A percentile compares a stretch with the other conserved stretches of the same genome.
These are phyloP conservation scores for Microtus ochrogaster DNA, from an alignment of 2,113 vertebrate genomes.

Conservation along the genomic window DNA sequence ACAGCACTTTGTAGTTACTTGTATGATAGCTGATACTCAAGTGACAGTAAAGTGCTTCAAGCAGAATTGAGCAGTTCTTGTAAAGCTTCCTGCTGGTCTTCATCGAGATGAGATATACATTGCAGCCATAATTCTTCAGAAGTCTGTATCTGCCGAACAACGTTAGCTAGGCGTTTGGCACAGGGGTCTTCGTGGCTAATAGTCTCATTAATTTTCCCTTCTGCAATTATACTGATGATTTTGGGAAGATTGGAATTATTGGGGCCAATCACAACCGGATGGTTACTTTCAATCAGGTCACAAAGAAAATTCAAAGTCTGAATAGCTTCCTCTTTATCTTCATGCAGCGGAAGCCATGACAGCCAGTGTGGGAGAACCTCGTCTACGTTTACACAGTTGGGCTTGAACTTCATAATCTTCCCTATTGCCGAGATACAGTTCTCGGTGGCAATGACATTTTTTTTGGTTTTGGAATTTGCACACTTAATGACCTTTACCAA, in stretches of 20 bases:
- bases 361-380: constrained; percentile 98
- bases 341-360: constrained; percentile 97
- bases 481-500: constrained; percentile 96
- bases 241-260: constrained; percentile 98
- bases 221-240: constrained; percentile 97
- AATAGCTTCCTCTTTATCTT: constrained; percentile 99
- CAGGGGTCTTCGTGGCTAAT: constrained; percentile 95
- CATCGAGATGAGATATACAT: constrained; percentile 94
- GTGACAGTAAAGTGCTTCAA: constrained; percentile 89
- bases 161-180: constrained; percentile 95
- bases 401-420: constrained; percentile 96
- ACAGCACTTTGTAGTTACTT: constrained; percentile 87
- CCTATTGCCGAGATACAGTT: constrained; percentile 99
- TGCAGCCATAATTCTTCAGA: constrained; percentile 96
- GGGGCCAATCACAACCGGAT: constrained; percentile 95
- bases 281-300: constrained; percentile 99
- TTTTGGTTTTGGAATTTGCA: constrained; percentile 95
- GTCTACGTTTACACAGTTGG: constrained; percentile 95
- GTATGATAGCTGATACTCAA: constrained; percentile 83
- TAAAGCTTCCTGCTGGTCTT: constrained; percentile 97
- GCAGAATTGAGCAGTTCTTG: constrained; percentile 95
- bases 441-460: constrained; percentile 97
- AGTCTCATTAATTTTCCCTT: constrained; percentile 95
- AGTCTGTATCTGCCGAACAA: constrained; percentile 97
- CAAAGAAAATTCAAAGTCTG: constrained; percentile 98